Conservation (phyloP, 2,113 vertebrate genomes). For the Gambusia holbrooki region DNA sequence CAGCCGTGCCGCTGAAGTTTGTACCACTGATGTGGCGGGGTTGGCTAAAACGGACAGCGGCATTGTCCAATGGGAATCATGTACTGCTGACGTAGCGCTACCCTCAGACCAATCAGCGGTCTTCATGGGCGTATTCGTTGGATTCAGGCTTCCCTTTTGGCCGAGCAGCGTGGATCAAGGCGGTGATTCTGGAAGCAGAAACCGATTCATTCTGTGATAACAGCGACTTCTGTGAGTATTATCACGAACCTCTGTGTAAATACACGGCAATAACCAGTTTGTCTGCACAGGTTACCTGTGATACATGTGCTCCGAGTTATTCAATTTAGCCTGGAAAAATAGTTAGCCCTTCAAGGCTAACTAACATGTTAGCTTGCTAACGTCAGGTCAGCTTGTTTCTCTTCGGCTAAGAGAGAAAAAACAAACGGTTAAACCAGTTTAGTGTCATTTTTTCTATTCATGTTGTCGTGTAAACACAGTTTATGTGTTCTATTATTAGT, state of each 20-base stretch:
- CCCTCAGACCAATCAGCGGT: conserved; percentile 49
- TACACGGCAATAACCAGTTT: not conserved
- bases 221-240: conserved; percentile 69
- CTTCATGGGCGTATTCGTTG: conserved; percentile 21
- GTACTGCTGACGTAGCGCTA: accelerated
- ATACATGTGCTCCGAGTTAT: not conserved
- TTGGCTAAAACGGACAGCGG: conserved; percentile 50
- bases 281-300: not conserved
- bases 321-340: too few species aligned
- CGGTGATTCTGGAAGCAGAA: conserved; percentile 38
- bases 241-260: accelerated
- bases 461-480: not conserved
- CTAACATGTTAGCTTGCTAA: conserved; percentile 37
- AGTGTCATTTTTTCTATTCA: not conserved
- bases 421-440: not conserved
- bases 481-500: not conserved
- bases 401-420: not conserved
- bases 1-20: conserved; percentile 63
- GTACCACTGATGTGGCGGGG: conserved; percentile 31
- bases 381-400: conserved; percentile 40
- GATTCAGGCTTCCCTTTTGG: conserved; percentile 13
- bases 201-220: conserved; percentile 33
- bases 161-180: conserved; percentile 58
- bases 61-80: conserved; percentile 57
- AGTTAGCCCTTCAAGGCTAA: conserved; percentile 39